A percentile compares a stretch with the other conserved stretches of the same genome.
phyloP scores from a whole-genome alignment of 30 jellyfish, hydroid and myxozoan genomes.

The Turritopsis rubra region DNA sequence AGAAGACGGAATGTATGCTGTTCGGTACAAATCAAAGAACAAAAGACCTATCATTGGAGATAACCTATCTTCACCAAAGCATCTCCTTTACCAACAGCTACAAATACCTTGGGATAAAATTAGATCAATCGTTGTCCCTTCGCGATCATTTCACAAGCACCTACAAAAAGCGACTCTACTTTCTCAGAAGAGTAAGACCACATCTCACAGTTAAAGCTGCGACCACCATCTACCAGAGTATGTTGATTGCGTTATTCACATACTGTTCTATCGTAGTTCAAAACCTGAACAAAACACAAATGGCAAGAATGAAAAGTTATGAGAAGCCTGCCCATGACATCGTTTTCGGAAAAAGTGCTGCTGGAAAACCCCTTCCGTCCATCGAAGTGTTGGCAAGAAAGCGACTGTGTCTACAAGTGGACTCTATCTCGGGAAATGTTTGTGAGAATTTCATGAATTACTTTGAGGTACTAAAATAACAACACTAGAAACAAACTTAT shows the following conservation, averaged over 20 bases:
- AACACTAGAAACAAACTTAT: neutral
- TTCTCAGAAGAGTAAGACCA: neutral
- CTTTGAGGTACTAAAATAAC: neutral
- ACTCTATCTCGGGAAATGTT: neutral
- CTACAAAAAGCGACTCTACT: neutral
- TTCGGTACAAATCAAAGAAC: neutral
- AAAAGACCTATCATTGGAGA: neutral
- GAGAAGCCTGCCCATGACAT: neutral
- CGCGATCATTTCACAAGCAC: neutral
- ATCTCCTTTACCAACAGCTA: neutral
- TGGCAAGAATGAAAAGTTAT: neutral
- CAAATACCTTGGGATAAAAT: neutral
- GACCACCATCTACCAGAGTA: neutral
- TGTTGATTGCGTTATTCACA: constrained; percentile 1
- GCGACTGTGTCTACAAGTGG: neutral
- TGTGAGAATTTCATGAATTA: neutral
- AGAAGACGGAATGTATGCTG: neutral
- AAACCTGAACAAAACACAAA: neutral
- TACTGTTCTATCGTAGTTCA: neutral
- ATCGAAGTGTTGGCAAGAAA: neutral
- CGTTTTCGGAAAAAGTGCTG: neutral
- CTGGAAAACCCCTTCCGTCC: neutral
- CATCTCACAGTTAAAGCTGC: neutral
- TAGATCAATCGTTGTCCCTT: neutral
- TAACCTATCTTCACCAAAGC: neutral